Evolutionary conservation across 2,113 vertebrate species (phyloP).

Genomic region (Motacilla tschutschensis): DNA sequence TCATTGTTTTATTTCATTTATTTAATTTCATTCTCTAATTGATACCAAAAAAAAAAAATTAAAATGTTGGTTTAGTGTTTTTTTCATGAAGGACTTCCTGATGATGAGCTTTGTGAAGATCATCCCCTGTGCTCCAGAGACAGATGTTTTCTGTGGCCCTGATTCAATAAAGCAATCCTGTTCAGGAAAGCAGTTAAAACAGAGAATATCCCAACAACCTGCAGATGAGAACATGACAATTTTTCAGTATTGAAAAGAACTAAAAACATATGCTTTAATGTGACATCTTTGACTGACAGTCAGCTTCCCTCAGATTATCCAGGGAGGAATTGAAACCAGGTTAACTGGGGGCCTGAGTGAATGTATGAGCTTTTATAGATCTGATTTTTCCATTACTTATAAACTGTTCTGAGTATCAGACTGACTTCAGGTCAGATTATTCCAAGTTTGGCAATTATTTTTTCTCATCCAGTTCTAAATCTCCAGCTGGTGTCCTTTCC

Average conservation of each 20-base stretch:
- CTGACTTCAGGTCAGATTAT: background rate
- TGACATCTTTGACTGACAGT: slow-evolving; percentile 33
- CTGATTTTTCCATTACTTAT: slow-evolving; percentile 30
- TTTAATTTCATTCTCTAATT: background rate
- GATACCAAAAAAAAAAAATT: background rate
- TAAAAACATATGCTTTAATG: background rate
- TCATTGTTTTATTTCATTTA: background rate
- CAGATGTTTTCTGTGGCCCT: slow-evolving; percentile 44
- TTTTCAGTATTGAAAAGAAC: slow-evolving; percentile 25
- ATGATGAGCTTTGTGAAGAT: slow-evolving; percentile 12
- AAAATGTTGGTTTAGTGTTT: background rate
- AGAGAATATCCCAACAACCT: slow-evolving; percentile 37
- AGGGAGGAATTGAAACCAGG: slow-evolving; percentile 1
- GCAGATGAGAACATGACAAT: slow-evolving; percentile 20
- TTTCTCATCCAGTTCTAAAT: background rate
- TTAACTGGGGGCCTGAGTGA: background rate
- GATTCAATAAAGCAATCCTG: slow-evolving; percentile 37
- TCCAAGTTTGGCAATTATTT: background rate
- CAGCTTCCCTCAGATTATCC: slow-evolving; percentile 12
- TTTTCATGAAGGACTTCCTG: slow-evolving; percentile 6
- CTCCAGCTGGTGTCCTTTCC: background rate
- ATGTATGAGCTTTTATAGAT: background rate
- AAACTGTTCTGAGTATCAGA: background rate
- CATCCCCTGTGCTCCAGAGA: slow-evolving; percentile 8
- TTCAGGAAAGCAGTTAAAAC: slow-evolving; percentile 21